Evolutionary conservation across 2,888 invertebrate genomes (phyloP), one percentile per base, ranked within the genome.

Genomic region (Theodoxus fluviatilis): DNA sequence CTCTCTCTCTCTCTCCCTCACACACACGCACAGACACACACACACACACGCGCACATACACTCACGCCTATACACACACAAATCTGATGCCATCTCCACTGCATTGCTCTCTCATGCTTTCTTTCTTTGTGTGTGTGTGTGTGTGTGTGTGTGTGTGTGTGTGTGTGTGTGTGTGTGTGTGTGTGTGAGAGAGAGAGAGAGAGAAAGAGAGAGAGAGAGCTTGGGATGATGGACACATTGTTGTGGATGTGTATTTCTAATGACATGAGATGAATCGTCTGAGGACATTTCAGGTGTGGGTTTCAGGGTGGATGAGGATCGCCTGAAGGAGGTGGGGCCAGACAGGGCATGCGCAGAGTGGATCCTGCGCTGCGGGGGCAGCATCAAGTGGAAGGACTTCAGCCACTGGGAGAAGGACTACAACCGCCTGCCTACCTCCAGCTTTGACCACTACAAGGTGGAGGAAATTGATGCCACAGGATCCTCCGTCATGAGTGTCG

Each of bases 341-440:
- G 95, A 98, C 84, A 89, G 94, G 68, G 92, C 93, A 3, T 97
- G 97, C 87, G 96, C 97, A 0, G 98, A 98, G 87, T 98, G 98
- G 98, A 89, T 98, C 6, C 88, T 98, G 37, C 90, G 93, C 76
- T 96, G 96, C 88, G 97, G 97, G 2, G 97, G 94, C 2, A 89
- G 90, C 70, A 91, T 98, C 0, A 91, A 91, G 73, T 95, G 93
- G 91, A 89, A 89, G 43, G 90, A 90, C 43, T 79, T 83, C 4
- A 80, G 87, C 0, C 77, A 81, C 3, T 90, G 87, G 79, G 84
- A 91, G 52, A 85, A 88, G 63, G 92, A 96, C 87, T 96, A 95
- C 84, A 95, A 96, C 86, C 79, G 85, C 0, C 87, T 97, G 61
- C 93, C 94, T 0, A 64, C 69, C 7, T 90, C 90, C 75, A 87